A percentile compares a stretch with the other conserved stretches of the same genome.
These are phyloP conservation scores for Etia nguti DNA, from an alignment of 2,113 vertebrate genomes.

Conservation along the genomic window DNA sequence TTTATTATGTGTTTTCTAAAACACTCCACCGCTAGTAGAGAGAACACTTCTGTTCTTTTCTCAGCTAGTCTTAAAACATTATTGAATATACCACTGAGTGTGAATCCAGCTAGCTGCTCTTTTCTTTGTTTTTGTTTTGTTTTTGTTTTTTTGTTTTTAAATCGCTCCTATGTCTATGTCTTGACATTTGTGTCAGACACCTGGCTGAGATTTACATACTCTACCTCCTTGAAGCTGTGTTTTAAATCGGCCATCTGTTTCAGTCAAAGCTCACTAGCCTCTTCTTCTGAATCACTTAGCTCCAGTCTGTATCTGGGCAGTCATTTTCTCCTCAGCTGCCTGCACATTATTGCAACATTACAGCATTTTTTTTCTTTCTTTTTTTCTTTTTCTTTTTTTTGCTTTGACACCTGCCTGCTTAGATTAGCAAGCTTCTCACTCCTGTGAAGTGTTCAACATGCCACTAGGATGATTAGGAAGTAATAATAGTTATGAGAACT, in stretches of 20 bases:
- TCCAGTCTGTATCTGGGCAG: neutral
- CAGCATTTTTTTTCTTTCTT: neutral
- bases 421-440: constrained; percentile 29
- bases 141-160: neutral
- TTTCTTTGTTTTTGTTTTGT: neutral
- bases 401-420: constrained; percentile 26
- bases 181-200: neutral
- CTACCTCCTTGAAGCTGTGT: neutral
- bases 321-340: constrained; percentile 13
- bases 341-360: neutral
- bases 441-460: neutral
- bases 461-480: constrained; percentile 40
- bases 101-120: neutral
- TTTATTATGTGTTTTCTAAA: neutral
- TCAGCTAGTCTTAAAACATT: neutral
- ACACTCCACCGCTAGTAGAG: neutral
- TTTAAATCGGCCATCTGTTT: constrained; percentile 8
- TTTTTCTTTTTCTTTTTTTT: neutral
- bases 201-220: constrained; percentile 6
- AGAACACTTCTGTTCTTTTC: neutral
- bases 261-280: neutral
- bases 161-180: neutral
- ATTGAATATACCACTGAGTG: neutral
- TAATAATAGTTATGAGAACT: constrained; percentile 32
- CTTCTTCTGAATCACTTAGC: neutral